These are phyloP conservation scores for Hyles euphorbiae DNA, from an alignment of 1,140 invertebrate genomes.

Conservation along the genomic window DNA sequence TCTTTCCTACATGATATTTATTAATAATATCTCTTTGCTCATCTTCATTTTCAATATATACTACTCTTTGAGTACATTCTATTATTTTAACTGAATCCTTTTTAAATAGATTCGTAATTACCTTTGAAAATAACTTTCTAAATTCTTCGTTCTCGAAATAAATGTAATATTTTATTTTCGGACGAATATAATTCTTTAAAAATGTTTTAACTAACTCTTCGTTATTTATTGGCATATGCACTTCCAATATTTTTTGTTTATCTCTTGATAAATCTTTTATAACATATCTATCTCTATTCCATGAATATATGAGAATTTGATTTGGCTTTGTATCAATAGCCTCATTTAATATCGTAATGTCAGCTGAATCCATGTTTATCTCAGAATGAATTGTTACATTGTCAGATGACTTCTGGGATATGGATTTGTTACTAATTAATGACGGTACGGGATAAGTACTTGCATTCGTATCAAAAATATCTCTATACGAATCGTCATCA, in stretches of 20 bases:
- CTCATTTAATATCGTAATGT: conserved; percentile 24
- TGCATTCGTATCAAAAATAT: no score
- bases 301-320: conserved; percentile 24
- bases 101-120: background rate
- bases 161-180: conserved; percentile 7
- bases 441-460: no score
- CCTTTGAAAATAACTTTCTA: background rate
- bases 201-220: conserved; percentile 12
- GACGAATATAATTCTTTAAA: conserved; percentile 4
- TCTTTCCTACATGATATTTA: conserved; percentile 28
- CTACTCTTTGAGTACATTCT: conserved; percentile 6
- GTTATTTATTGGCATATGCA: conserved; percentile 10
- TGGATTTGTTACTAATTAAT: no score
- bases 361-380: conserved; percentile 16
- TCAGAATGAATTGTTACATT: conserved; percentile 14
- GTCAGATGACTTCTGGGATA: no score
- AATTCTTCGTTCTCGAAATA: conserved; percentile 6
- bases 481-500: no score
- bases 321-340: conserved; percentile 29
- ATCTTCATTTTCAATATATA: conserved; percentile 11
- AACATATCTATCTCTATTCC: conserved; percentile 16
- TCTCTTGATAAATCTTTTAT: conserved; percentile 23
- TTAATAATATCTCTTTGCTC: conserved; percentile 17
- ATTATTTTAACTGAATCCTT: conserved; percentile 3
- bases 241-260: conserved; percentile 21